Conservation (phyloP, 64 coral and sea anemone species). For the Montipora cactus region DNA sequence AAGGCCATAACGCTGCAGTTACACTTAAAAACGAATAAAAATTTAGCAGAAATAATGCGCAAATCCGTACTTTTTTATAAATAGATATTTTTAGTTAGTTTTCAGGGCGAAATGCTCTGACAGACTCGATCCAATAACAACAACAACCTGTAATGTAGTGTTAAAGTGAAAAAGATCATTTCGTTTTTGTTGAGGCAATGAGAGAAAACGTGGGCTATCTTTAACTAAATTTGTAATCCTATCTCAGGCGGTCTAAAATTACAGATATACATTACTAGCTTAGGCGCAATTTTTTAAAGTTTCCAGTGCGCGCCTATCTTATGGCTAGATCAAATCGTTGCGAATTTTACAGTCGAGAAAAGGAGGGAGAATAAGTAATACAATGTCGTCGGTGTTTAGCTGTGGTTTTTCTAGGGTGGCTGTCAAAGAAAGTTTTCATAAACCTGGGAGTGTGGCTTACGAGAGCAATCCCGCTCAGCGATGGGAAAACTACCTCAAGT, state of each 20-base stretch:
- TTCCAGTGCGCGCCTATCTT: neutral
- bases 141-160: no score
- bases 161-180: no score
- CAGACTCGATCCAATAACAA: no score
- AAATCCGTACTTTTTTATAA: no score
- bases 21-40: no score
- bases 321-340: neutral
- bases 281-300: neutral
- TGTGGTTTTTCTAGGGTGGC: conserved; percentile 3
- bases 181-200: no score
- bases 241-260: neutral
- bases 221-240: no score
- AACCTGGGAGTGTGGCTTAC: neutral
- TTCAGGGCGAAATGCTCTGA: no score
- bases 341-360: neutral
- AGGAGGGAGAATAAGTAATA: neutral
- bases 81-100: no score
- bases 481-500: neutral
- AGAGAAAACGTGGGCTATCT: no score
- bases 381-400: neutral
- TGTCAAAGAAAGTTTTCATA: conserved; percentile 11
- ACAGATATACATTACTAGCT: neutral
- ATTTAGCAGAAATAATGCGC: no score
- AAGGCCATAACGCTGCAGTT: no score
- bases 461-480: neutral